A percentile compares a stretch with the other conserved stretches of the same genome.
phyloP scores from a whole-genome alignment of 2,113 vertebrate species.

The Falcunculus frontatus region DNA sequence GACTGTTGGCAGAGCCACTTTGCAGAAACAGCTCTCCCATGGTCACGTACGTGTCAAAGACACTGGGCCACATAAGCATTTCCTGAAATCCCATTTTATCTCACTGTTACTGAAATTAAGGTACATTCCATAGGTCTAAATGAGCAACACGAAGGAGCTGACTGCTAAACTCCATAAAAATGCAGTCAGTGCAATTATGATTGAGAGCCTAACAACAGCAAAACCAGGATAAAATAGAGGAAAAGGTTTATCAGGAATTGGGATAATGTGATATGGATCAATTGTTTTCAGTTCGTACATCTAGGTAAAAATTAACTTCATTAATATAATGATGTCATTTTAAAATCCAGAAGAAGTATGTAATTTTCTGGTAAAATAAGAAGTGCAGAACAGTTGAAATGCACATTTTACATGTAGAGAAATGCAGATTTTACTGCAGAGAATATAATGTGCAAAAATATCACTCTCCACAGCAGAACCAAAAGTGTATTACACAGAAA shows the following conservation, averaged over 20 bases:
- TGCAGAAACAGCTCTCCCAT: not conserved
- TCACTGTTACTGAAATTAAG: not conserved
- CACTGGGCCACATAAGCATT: not conserved
- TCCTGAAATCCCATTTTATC: not conserved
- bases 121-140: not conserved
- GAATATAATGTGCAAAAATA: not conserved
- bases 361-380: not conserved
- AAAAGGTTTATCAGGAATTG: not conserved
- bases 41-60: not conserved
- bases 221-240: not conserved
- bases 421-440: not conserved
- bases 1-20: not conserved
- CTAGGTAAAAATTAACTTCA: not conserved
- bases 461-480: not conserved
- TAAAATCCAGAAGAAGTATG: not conserved
- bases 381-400: not conserved
- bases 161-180: not conserved
- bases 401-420: not conserved
- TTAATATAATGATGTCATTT: not conserved
- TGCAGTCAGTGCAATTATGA: not conserved
- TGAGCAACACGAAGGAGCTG: not conserved
- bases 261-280: not conserved
- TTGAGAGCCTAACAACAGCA: not conserved
- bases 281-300: not conserved
- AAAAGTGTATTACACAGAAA: not conserved